Percentiles rank a stretch among this genome's conserved stretches.
Evolutionary conservation across 2,113 vertebrate species (phyloP).

Genomic region (Hyperoodon ampullatus): DNA sequence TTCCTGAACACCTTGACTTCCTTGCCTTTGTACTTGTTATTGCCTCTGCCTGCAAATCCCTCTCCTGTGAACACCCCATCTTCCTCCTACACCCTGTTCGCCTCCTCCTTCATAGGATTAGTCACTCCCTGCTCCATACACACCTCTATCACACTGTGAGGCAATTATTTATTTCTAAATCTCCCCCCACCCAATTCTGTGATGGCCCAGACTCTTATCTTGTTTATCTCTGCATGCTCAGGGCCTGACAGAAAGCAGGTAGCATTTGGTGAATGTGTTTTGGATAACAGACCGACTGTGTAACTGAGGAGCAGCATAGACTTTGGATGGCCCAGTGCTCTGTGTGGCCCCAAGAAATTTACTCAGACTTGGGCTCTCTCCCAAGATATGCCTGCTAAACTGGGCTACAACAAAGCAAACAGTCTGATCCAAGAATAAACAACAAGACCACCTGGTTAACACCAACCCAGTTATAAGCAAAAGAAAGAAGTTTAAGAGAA

Average conservation of each 20-base stretch:
- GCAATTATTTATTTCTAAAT: constrained; percentile 57
- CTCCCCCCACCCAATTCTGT: background rate
- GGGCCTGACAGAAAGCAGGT: background rate
- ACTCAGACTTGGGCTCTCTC: background rate
- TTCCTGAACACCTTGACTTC: background rate
- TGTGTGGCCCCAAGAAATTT: background rate
- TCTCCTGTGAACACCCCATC: background rate
- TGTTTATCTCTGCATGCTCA: constrained; percentile 14
- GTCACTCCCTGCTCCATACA: constrained; percentile 41
- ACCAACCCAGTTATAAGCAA: background rate
- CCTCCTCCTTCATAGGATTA: constrained; percentile 29
- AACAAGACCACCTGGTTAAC: background rate
- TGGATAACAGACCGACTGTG: background rate
- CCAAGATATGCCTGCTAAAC: background rate
- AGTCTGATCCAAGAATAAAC: background rate
- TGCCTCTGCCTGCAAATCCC: background rate
- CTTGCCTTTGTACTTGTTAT: background rate
- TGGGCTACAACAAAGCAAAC: background rate
- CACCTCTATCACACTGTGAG: constrained; percentile 6
- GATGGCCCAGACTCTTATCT: background rate
- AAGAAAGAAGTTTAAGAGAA: constrained; percentile 38
- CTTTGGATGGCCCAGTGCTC: background rate
- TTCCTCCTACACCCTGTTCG: constrained; percentile 9
- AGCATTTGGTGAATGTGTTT: background rate
- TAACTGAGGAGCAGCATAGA: background rate